These are phyloP conservation scores for Asarcornis scutulata DNA, from an alignment of 2,113 vertebrate genomes.

Conservation along the genomic window DNA sequence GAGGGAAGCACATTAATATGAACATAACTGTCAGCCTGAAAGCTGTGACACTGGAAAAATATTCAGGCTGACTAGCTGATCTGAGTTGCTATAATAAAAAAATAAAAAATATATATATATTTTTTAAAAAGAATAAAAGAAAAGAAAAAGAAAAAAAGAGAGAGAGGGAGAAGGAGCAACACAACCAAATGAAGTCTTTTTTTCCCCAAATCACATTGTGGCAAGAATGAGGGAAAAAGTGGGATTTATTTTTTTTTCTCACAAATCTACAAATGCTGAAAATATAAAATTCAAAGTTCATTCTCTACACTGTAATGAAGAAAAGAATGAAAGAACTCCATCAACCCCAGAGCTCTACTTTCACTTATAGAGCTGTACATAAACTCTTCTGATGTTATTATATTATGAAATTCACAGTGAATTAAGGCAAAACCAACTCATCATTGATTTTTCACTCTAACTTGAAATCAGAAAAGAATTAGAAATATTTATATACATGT, in stretches of 20 bases:
- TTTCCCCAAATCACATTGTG: background rate
- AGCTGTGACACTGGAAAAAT: background rate
- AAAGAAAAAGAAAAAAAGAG: background rate
- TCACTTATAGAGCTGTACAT: conserved; percentile 48
- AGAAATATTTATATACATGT: conserved; percentile 11
- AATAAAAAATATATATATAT: background rate
- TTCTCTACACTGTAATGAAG: conserved; percentile 5
- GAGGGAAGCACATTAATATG: conserved; percentile 1
- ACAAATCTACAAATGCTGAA: background rate
- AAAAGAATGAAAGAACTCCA: conserved; percentile 22
- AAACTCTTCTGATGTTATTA: conserved; percentile 49
- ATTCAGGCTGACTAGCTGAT: background rate
- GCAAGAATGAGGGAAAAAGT: background rate
- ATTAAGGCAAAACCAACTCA: conserved; percentile 33
- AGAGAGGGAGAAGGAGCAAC: background rate
- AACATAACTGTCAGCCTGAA: background rate
- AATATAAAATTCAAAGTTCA: conserved; percentile 24
- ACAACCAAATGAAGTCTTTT: background rate
- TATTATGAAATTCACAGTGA: conserved; percentile 36
- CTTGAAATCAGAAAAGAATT: conserved; percentile 26
- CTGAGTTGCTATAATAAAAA: background rate
- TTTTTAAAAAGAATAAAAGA: background rate
- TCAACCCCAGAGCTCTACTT: conserved; percentile 36
- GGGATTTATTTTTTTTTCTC: background rate
- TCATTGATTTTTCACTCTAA: conserved; percentile 29